Percentiles rank a stretch among this genome's conserved stretches.
Conservation (phyloP, 2,113 vertebrate genomes). For the Pterophyllum scalare region DNA sequence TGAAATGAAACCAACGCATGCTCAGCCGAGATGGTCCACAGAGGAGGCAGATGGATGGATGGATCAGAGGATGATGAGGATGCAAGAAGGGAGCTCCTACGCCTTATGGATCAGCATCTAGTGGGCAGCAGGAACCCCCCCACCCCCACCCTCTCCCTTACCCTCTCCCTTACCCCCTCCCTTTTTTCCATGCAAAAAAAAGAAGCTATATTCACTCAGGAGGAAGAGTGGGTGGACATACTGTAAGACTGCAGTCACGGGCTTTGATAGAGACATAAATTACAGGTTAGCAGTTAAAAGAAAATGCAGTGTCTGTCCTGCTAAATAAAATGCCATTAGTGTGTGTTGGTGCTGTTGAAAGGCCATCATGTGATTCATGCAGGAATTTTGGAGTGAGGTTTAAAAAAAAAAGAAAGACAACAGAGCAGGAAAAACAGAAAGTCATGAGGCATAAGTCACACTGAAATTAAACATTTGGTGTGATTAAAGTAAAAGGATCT, state of each 20-base stretch:
- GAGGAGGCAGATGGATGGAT: slow-evolving; percentile 60
- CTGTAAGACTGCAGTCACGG: slow-evolving; percentile 54
- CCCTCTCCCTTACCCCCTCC: neutral
- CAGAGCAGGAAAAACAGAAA: neutral
- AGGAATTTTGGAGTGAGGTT: slow-evolving; percentile 1
- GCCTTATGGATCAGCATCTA: slow-evolving; percentile 72
- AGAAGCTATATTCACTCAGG: slow-evolving; percentile 47
- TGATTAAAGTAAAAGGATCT: neutral
- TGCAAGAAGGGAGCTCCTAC: slow-evolving; percentile 69
- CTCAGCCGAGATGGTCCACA: slow-evolving; percentile 50
- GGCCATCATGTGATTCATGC: slow-evolving; percentile 45
- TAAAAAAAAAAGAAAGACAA: slow-evolving; percentile 10
- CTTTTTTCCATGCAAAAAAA: neutral
- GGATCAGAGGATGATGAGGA: slow-evolving; percentile 52
- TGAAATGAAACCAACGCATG: slow-evolving; percentile 40
- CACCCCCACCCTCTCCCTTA: neutral
- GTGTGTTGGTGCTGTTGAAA: slow-evolving; percentile 7
- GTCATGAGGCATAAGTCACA: slow-evolving; percentile 9
- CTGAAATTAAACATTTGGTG: neutral
- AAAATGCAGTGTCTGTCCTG: slow-evolving; percentile 19
- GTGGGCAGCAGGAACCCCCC: slow-evolving; percentile 59
- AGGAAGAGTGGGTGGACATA: slow-evolving; percentile 66
- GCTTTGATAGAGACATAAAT: slow-evolving; percentile 58
- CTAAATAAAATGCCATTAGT: slow-evolving; percentile 8
- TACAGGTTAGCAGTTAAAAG: slow-evolving; percentile 34